phyloP scores from a whole-genome alignment of 23 tunicate species.

The Styela clava region DNA sequence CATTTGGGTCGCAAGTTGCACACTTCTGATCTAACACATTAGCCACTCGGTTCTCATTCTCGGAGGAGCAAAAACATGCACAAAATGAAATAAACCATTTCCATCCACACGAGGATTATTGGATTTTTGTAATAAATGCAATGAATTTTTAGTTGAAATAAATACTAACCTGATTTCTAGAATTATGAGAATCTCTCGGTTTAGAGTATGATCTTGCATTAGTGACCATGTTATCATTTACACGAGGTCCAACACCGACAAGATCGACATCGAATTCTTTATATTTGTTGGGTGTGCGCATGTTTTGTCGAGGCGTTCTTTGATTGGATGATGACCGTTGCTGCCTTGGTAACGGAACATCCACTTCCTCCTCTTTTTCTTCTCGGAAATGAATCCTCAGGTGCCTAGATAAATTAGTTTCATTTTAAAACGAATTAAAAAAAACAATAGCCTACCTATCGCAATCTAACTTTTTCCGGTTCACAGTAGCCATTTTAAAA shows the following conservation, averaged over 20 bases:
- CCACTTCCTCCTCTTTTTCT: background rate
- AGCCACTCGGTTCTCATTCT: too few relatives aligned
- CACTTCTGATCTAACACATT: too few relatives aligned
- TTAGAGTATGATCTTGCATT: background rate
- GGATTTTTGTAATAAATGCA: too few relatives aligned
- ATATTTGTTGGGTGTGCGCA: constrained; percentile 27
- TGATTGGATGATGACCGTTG: background rate
- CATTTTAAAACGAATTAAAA: background rate
- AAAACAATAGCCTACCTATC: too few relatives aligned
- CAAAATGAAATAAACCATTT: too few relatives aligned
- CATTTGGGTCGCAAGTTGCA: too few relatives aligned
- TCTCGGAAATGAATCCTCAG: constrained; percentile 30
- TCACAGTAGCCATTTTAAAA: too few relatives aligned
- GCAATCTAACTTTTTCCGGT: too few relatives aligned
- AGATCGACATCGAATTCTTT: constrained; percentile 31
- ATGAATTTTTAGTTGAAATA: too few relatives aligned
- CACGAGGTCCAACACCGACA: constrained; percentile 6
- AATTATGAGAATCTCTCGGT: background rate
- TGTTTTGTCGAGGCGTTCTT: constrained; percentile 17
- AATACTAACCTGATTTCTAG: background rate
- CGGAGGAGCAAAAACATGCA: too few relatives aligned
- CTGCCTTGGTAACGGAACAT: background rate
- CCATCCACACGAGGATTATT: too few relatives aligned
- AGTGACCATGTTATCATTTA: background rate
- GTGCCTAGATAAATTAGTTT: constrained; percentile 6